Conservation (phyloP, 2,888 invertebrate genomes). For the Crossocerus cetratus region DNA sequence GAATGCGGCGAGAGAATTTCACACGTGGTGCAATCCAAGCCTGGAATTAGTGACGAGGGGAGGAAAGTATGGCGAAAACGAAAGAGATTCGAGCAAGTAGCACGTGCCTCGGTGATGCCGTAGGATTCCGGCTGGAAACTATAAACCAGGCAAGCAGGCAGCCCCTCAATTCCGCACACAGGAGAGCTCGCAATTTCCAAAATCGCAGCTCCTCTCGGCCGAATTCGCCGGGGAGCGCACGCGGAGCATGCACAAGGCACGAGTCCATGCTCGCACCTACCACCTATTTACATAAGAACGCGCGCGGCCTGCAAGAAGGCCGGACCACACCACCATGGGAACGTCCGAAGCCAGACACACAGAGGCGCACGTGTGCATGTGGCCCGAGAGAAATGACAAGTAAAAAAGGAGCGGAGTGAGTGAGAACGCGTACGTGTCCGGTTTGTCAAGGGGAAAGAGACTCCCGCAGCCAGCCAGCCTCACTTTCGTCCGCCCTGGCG, state of each 20-base stretch:
- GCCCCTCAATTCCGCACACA: slow-evolving; percentile 31
- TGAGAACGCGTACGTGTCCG: slow-evolving; percentile 44
- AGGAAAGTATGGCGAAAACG: no score
- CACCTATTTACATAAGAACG: no score
- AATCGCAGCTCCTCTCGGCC: slow-evolving; percentile 44
- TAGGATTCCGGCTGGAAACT: no score
- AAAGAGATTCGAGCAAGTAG: no score
- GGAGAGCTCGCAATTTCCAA: slow-evolving; percentile 40
- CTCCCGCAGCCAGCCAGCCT: not conserved
- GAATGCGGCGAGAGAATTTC: no score
- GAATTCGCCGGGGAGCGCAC: not conserved
- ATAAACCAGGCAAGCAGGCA: slow-evolving; percentile 3
- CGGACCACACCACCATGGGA: slow-evolving; percentile 9
- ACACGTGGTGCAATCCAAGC: no score
- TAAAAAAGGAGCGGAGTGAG: no score
- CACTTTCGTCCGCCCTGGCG: slow-evolving; percentile 17
- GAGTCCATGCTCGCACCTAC: not conserved
- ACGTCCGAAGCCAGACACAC: slow-evolving; percentile 5
- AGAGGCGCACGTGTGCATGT: not conserved
- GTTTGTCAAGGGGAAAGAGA: slow-evolving; percentile 36
- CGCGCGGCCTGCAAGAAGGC: not conserved
- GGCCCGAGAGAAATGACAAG: slow-evolving; percentile 11
- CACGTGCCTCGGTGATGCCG: no score
- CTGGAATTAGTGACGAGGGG: no score
- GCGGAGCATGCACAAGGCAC: not conserved